These are phyloP conservation scores for Lumbricus terrestris DNA, from an alignment of 2,888 invertebrate species.

Conservation along the genomic window DNA sequence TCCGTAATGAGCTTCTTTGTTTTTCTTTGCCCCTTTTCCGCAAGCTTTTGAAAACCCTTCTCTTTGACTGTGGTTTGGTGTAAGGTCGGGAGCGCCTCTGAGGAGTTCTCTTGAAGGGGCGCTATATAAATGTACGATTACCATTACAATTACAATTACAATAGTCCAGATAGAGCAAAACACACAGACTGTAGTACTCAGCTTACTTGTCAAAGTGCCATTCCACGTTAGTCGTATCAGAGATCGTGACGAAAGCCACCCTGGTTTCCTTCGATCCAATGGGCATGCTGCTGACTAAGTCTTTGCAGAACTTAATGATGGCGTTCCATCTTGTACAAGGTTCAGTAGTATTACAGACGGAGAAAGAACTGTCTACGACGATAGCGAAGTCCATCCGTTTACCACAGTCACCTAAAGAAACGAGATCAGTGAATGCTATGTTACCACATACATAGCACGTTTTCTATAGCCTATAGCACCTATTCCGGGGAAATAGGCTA, in stretches of 20 bases:
- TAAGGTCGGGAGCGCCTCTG: too few species aligned
- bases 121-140: too few species aligned
- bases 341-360: neutral
- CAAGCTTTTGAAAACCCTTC: too few species aligned
- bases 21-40: too few species aligned
- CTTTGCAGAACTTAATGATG: neutral
- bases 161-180: too few species aligned
- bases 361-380: neutral
- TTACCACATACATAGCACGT: too few species aligned
- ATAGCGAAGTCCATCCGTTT: neutral
- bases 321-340: neutral
- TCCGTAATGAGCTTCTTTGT: too few species aligned
- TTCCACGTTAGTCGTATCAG: neutral
- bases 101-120: too few species aligned
- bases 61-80: too few species aligned
- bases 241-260: neutral
- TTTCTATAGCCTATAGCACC: too few species aligned
- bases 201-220: neutral
- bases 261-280: neutral
- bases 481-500: too few species aligned
- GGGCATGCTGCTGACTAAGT: neutral
- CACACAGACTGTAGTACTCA: neutral
- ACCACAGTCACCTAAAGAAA: neutral
- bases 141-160: too few species aligned
- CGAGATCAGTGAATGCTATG: neutral